Conservation (phyloP, 2,888 invertebrate genomes). For the Sceliomorpha sp. region DNA sequence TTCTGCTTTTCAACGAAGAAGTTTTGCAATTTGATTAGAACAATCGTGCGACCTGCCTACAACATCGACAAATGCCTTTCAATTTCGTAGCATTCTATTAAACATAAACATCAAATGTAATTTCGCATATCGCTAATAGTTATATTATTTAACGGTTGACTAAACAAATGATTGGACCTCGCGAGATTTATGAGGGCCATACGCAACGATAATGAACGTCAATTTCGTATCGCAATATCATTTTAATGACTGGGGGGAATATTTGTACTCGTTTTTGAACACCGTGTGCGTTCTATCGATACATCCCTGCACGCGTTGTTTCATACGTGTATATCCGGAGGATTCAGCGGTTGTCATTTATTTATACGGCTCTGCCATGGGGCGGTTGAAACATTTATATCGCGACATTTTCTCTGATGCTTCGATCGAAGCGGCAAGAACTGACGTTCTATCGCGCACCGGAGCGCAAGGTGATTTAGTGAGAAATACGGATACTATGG, state of each 20-base stretch:
- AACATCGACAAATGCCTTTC: too few relatives aligned
- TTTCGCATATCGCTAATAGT: slow-evolving; percentile 13
- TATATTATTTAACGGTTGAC: neutral
- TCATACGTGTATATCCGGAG: slow-evolving; percentile 9
- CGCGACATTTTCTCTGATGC: slow-evolving; percentile 29
- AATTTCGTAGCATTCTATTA: too few relatives aligned
- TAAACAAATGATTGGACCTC: neutral
- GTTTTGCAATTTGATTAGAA: too few relatives aligned
- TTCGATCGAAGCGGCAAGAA: slow-evolving; percentile 42
- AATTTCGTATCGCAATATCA: neutral
- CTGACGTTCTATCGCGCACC: slow-evolving; percentile 35
- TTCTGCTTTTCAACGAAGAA: too few relatives aligned
- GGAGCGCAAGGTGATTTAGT: slow-evolving; percentile 32
- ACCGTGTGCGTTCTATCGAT: neutral
- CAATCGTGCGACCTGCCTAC: too few relatives aligned
- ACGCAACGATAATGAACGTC: neutral
- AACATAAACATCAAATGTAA: too few relatives aligned
- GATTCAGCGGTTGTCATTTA: slow-evolving; percentile 40
- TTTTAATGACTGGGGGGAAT: neutral
- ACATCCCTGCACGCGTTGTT: neutral
- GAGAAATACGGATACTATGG: slow-evolving; percentile 49
- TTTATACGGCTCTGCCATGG: slow-evolving; percentile 16
- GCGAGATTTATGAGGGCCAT: too few relatives aligned
- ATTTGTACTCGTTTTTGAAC: neutral
- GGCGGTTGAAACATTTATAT: slow-evolving; percentile 41